Conservation (phyloP, 2,113 vertebrate genomes). For the Athene noctua region DNA sequence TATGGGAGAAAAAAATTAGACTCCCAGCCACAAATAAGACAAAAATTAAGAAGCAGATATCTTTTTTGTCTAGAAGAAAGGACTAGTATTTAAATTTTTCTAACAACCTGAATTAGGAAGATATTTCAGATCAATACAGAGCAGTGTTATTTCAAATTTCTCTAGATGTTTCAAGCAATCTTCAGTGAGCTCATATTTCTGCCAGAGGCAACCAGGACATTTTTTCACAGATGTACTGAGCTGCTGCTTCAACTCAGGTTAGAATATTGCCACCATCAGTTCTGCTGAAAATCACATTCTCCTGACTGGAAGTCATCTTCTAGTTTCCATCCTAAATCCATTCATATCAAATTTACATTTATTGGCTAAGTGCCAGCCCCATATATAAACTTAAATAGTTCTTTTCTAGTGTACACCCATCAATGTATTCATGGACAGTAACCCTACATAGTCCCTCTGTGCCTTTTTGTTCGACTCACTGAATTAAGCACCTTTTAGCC, state of each 20-base stretch:
- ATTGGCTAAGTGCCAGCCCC: neutral
- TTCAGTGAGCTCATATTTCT: neutral
- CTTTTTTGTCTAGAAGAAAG: neutral
- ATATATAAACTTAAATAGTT: neutral
- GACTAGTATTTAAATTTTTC: neutral
- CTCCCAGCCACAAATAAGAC: neutral
- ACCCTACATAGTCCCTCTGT: neutral
- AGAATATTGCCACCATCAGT: neutral
- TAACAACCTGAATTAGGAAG: neutral
- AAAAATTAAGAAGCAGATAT: neutral
- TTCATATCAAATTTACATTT: neutral
- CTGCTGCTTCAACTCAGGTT: neutral
- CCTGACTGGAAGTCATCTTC: neutral
- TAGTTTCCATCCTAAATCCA: neutral
- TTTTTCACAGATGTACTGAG: neutral
- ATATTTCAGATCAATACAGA: neutral
- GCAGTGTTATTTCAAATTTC: neutral
- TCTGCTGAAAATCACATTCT: neutral
- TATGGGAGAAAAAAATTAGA: neutral
- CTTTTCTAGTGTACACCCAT: neutral
- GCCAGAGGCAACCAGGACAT: neutral
- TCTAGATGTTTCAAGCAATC: neutral
- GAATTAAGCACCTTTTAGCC: neutral
- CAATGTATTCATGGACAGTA: neutral
- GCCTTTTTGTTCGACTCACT: neutral